Conservation (phyloP, 2,113 vertebrate genomes). For the Corythoichthys intestinalis region DNA sequence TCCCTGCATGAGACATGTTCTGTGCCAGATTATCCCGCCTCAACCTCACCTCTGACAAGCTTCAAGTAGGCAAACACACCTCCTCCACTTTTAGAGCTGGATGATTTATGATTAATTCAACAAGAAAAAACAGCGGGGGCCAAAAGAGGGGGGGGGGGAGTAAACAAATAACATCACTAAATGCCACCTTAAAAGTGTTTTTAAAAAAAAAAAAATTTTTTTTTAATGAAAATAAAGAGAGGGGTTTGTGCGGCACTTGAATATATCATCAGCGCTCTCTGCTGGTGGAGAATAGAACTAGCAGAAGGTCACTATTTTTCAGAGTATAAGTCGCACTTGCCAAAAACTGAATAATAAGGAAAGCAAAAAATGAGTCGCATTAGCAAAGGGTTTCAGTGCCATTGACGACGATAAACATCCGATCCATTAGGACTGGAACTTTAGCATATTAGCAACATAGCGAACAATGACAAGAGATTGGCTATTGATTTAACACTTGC, state of each 20-base stretch:
- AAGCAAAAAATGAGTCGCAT: too few species aligned
- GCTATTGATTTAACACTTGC: too few species aligned
- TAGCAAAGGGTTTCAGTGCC: too few species aligned
- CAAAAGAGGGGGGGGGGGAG: slow-evolving; percentile 22
- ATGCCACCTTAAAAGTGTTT: slow-evolving; percentile 46
- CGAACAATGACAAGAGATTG: too few species aligned
- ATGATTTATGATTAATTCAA: slow-evolving; percentile 59
- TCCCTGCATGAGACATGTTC: slow-evolving; percentile 31
- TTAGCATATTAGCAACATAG: too few species aligned
- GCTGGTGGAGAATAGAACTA: slow-evolving; percentile 26
- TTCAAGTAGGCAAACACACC: slow-evolving; percentile 24
- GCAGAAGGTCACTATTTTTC: too few species aligned
- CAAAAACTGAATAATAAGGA: too few species aligned
- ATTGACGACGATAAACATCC: too few species aligned
- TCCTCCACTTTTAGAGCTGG: slow-evolving; percentile 32
- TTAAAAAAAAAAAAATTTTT: slow-evolving; percentile 9
- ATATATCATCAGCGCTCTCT: slow-evolving; percentile 65
- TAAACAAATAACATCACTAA: slow-evolving; percentile 54
- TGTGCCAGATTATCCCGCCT: slow-evolving; percentile 49
- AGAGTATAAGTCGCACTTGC: too few species aligned
- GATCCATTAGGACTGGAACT: too few species aligned
- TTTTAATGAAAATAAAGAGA: slow-evolving; percentile 46
- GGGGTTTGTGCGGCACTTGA: slow-evolving; percentile 19
- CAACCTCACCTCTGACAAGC: slow-evolving; percentile 40
- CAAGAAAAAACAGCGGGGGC: background rate